Evolutionary conservation across 2,797 vertebrate genomes (phyloP).

Genomic region (Thripadectes ignobilis): DNA sequence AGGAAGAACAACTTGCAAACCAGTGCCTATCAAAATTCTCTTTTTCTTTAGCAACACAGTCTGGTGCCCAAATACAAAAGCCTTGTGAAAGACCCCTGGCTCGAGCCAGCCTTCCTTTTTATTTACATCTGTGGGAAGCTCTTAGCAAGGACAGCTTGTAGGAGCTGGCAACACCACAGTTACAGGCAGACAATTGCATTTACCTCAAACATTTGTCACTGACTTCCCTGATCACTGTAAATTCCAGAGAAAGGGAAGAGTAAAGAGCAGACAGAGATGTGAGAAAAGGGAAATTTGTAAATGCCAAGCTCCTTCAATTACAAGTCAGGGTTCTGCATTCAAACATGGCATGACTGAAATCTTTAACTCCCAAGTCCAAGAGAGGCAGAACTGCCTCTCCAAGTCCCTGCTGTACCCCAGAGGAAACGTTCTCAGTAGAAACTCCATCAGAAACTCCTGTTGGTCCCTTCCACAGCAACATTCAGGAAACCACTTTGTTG

Average conservation of each 20-base stretch:
- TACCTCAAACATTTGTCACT: neutral
- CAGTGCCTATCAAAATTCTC: neutral
- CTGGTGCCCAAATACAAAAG: neutral
- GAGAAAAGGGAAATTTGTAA: neutral
- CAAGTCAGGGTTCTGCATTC: neutral
- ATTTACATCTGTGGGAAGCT: neutral
- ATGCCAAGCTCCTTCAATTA: neutral
- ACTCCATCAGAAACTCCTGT: neutral
- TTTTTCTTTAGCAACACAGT: neutral
- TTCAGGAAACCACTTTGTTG: conserved; percentile 24
- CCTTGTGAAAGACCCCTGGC: neutral
- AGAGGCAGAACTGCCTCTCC: neutral
- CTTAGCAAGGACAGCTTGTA: neutral
- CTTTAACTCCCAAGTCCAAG: neutral
- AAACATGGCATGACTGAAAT: neutral
- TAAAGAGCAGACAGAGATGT: neutral
- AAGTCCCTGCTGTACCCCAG: neutral
- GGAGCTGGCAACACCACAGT: neutral
- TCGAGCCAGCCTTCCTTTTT: neutral
- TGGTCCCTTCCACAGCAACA: neutral
- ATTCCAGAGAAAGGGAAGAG: neutral
- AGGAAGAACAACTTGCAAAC: neutral
- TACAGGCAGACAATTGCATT: neutral
- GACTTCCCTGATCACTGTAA: neutral
- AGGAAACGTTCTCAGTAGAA: conserved; percentile 32